Conservation (phyloP, 1,140 invertebrate species). For the Lutraria rhynchaena region DNA sequence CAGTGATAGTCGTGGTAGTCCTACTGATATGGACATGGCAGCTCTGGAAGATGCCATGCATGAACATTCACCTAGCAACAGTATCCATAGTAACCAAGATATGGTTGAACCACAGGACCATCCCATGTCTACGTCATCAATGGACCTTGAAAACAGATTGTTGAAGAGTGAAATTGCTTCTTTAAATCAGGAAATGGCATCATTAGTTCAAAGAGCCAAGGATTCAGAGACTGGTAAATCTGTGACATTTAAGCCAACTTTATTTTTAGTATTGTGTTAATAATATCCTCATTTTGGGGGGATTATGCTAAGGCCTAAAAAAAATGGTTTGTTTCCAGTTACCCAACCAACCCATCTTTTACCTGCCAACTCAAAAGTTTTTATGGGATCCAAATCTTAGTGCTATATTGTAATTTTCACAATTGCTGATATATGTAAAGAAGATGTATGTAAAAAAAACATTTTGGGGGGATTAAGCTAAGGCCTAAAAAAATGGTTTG, state of each 20-base stretch:
- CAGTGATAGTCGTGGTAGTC: conserved; percentile 66
- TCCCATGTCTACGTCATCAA: conserved; percentile 69
- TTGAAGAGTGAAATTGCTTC: conserved; percentile 85
- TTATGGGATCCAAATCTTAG: too few relatives aligned
- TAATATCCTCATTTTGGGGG: too few relatives aligned
- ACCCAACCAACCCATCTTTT: too few relatives aligned
- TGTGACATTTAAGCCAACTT: not conserved
- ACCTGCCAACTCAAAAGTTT: too few relatives aligned
- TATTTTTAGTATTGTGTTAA: too few relatives aligned
- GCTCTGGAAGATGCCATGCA: conserved; percentile 75
- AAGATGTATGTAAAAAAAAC: too few relatives aligned
- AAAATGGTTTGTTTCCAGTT: too few relatives aligned
- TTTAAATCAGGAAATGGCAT: conserved; percentile 85
- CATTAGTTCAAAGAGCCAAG: conserved; percentile 83
- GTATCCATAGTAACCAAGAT: conserved; percentile 76
- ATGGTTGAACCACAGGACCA: conserved; percentile 54
- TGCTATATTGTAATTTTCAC: too few relatives aligned
- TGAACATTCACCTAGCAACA: conserved; percentile 73
- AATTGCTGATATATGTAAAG: too few relatives aligned
- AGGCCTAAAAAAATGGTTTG: too few relatives aligned
- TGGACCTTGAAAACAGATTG: conserved; percentile 82
- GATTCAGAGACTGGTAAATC: conserved; percentile 83
- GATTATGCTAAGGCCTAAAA: too few relatives aligned
- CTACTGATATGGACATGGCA: conserved; percentile 74
- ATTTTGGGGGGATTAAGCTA: too few relatives aligned